Evolutionary conservation across 2,888 invertebrate species (phyloP), one percentile per base, ranked within the genome.

Genomic region (Xanthia icteritia): DNA sequence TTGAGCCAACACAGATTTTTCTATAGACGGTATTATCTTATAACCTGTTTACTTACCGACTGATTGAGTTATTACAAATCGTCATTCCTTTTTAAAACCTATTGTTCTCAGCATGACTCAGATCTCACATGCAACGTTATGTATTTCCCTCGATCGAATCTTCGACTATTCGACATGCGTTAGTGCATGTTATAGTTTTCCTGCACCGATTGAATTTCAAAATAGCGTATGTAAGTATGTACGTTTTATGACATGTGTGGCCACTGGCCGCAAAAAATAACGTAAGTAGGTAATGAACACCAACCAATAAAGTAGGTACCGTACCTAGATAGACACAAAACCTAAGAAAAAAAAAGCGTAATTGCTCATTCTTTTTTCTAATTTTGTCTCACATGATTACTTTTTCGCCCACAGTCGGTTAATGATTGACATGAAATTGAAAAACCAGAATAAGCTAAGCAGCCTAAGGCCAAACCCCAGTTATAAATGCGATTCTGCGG

Each of bases 91-190:
- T 82, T 86, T 78, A 77, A 76, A 73, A 66, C 64, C 84, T 75
- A 86, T 85, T 85, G 86, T 86, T 79, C 73, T 77, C 54, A 51
- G 39, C 36, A 20, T 86, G 86, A 86, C 51, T 83, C 84, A 81
- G 79, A 64, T 77, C 56, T 73, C 36, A 54, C 69, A n/a, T 58
- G 48, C 31, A 60, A 69, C 27, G 76, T 79, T 69, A 51, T 27
- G 36, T 79, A 60, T 65, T 72, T 73, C 71, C 56, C 20, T 58
- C 39, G 39, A 74, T 72, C 13, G 51, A 60, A 23, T 31, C 31
- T 66, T 54, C n/a, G 39, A 31, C 54, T 58, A 78, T 63, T 56
- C 63, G 69, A 69, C 56, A 70, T 66, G 54, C 31, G 60, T 61
- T 79, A 61, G 51, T 79, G 39, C 31, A 36, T 77, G 51, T 61